A percentile compares a stretch with the other conserved stretches of the same genome.
These are phyloP conservation scores for Tragelaphus oryx DNA, from an alignment of 2,797 vertebrate genomes.

Conservation along the genomic window DNA sequence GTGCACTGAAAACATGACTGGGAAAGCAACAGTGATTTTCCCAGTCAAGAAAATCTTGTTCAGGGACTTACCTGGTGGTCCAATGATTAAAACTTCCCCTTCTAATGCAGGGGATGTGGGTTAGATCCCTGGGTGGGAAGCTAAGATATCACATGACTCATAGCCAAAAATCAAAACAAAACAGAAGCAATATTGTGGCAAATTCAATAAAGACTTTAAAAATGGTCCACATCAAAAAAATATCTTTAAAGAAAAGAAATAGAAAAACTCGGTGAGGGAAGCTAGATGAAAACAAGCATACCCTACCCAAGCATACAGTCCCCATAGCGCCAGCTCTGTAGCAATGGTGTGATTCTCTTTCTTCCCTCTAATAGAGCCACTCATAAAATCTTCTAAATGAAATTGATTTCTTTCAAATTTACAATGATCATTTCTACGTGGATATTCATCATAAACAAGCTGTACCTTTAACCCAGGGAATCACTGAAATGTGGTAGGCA, in stretches of 20 bases:
- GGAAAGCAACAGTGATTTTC: background rate
- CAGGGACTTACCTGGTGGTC: background rate
- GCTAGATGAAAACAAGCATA: background rate
- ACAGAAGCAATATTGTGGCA: background rate
- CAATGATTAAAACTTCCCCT: background rate
- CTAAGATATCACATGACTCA: background rate
- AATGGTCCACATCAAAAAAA: background rate
- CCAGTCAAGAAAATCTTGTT: background rate
- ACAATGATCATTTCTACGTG: background rate
- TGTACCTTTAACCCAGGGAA: background rate
- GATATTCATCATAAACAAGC: background rate
- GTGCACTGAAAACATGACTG: background rate
- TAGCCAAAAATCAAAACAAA: background rate
- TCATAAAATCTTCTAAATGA: background rate
- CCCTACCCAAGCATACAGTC: background rate
- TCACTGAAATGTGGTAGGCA: background rate
- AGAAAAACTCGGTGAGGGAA: background rate
- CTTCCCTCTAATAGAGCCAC: background rate
- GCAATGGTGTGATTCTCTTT: background rate
- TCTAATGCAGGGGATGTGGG: background rate
- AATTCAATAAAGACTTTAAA: background rate
- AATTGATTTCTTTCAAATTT: constrained; percentile 18
- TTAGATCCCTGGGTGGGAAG: background rate
- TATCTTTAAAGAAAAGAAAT: background rate
- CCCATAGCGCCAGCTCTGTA: background rate